Percentiles rank a stretch among this genome's conserved stretches.
Conservation (phyloP, 2,888 invertebrate genomes). For the Eilema sororculum region DNA sequence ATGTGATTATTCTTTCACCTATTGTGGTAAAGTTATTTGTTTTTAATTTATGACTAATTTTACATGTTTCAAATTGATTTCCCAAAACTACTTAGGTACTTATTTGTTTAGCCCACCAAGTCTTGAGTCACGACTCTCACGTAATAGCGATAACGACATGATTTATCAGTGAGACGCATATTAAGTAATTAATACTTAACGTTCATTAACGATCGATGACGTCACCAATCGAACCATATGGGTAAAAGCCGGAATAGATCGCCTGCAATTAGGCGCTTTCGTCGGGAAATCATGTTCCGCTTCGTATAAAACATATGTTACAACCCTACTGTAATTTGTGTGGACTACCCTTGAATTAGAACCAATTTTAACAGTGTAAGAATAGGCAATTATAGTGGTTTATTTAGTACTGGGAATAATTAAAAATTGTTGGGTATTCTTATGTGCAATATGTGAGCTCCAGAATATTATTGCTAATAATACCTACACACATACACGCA, state of each 20-base stretch:
- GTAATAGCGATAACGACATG: neutral
- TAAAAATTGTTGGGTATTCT: too few relatives aligned
- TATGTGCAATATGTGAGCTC: too few relatives aligned
- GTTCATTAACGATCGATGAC: neutral
- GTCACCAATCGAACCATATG: neutral
- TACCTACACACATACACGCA: neutral
- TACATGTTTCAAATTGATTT: neutral
- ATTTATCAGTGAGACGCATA: neutral
- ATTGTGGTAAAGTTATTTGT: too few relatives aligned
- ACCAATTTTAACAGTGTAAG: neutral
- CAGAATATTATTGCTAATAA: too few relatives aligned
- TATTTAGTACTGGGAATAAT: neutral
- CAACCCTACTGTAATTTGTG: neutral
- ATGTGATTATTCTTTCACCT: too few relatives aligned
- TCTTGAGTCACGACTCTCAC: neutral
- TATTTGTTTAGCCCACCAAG: neutral
- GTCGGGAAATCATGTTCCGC: neutral
- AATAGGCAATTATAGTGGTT: neutral
- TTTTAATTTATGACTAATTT: too few relatives aligned
- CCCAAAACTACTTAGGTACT: too few relatives aligned
- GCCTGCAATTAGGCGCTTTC: constrained; percentile 1
- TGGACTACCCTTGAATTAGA: neutral
- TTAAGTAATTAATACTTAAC: neutral
- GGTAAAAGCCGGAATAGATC: neutral
- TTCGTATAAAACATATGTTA: neutral